Conservation (phyloP, 2,113 vertebrate genomes). For the Indicator indicator region DNA sequence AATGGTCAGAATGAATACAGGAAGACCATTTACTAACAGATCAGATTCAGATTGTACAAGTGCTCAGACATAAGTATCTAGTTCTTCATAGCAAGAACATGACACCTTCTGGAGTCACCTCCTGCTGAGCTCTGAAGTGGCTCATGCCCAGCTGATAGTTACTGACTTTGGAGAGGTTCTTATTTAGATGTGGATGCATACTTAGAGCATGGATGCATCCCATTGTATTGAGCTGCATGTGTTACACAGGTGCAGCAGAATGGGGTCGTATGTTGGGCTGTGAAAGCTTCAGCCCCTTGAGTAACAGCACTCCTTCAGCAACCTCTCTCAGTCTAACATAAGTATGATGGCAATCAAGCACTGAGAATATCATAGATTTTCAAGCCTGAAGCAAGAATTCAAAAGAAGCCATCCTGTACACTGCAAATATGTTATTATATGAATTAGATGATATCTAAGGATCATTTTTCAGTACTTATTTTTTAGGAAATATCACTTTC, state of each 20-base stretch:
- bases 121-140: too few species aligned
- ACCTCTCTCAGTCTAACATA: not conserved
- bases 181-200: not conserved
- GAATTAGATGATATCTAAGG: not conserved
- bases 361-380: not conserved
- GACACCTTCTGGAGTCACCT: too few species aligned
- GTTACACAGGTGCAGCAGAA: not conserved
- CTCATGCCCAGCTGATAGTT: too few species aligned
- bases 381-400: not conserved
- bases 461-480: not conserved
- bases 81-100: too few species aligned
- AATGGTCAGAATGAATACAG: not conserved
- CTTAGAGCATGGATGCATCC: not conserved
- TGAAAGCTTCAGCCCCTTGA: not conserved
- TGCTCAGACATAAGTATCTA: not conserved
- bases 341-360: not conserved
- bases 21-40: not conserved
- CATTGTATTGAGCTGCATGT: accelerated
- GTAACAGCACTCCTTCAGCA: not conserved
- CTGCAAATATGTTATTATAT: not conserved
- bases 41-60: not conserved
- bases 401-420: not conserved
- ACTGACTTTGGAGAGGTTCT: too few species aligned
- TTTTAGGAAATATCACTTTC: not conserved
- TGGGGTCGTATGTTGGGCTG: not conserved